Conservation (phyloP, 30 jellyfish, hydroid and myxozoan species). For the Haliclystus octoradiatus region DNA sequence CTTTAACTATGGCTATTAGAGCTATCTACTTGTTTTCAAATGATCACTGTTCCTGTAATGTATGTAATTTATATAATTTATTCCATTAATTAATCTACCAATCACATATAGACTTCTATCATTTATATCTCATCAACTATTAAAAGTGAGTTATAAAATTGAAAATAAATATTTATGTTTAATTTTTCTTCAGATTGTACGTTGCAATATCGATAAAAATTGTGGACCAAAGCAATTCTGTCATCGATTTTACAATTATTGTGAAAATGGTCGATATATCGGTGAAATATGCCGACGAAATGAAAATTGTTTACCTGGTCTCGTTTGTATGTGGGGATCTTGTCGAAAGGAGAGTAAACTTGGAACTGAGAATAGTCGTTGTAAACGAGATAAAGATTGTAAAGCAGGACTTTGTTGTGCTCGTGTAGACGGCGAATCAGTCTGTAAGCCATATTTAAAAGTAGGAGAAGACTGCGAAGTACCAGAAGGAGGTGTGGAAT, state of each 20-base stretch:
- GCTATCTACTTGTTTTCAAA: no score
- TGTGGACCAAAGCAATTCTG: not conserved
- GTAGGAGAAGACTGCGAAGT: conserved; percentile 12
- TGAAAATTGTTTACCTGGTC: conserved; percentile 12
- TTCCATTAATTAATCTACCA: no score
- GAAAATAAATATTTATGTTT: no score
- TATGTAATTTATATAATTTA: no score
- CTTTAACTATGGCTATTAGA: no score
- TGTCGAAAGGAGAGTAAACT: conserved; percentile 4
- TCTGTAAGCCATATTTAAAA: conserved; percentile 6
- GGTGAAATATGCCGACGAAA: conserved; percentile 17
- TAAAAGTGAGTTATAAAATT: no score
- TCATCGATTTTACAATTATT: not conserved
- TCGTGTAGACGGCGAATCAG: conserved; percentile 13
- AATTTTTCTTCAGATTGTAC: not conserved
- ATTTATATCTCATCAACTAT: no score
- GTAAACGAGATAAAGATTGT: conserved; percentile 10
- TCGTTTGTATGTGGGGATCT: conserved; percentile 21
- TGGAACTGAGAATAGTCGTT: conserved; percentile 14
- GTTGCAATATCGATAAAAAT: not conserved
- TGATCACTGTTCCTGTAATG: no score
- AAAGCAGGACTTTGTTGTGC: conserved; percentile 17
- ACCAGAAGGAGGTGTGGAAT: conserved; percentile 19
- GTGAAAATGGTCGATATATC: conserved; percentile 9
- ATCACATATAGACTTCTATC: no score